Conservation (phyloP, 1,140 invertebrate species). For the Mylabris phalerata region DNA sequence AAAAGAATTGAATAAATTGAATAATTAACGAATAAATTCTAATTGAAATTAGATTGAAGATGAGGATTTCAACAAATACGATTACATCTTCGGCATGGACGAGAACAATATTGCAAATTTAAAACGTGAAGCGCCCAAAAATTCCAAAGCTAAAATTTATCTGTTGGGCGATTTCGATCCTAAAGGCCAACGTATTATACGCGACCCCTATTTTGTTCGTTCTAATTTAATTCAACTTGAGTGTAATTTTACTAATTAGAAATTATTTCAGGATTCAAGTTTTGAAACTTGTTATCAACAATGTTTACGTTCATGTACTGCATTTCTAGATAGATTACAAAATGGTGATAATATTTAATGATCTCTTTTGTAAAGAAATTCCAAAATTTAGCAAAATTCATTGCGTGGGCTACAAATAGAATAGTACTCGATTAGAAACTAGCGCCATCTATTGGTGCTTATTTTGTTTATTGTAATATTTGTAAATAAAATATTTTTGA, state of each 20-base stretch:
- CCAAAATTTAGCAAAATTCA: too few relatives aligned
- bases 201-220: too few relatives aligned
- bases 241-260: not conserved
- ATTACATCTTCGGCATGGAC: constrained; percentile 91
- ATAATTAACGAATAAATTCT: not conserved
- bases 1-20: not conserved
- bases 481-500: too few relatives aligned
- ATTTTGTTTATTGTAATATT: too few relatives aligned
- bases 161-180: constrained; percentile 79
- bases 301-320: constrained; percentile 57
- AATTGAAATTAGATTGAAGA: constrained; percentile 49
- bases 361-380: too few relatives aligned
- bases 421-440: too few relatives aligned
- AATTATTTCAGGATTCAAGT: constrained; percentile 51
- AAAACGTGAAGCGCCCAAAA: constrained; percentile 47
- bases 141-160: constrained; percentile 61
- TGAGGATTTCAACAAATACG: constrained; percentile 68
- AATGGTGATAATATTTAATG: too few relatives aligned
- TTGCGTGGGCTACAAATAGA: too few relatives aligned
- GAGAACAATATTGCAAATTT: constrained; percentile 69
- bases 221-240: not conserved
- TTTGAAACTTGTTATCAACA: constrained; percentile 70
- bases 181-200: too few relatives aligned
- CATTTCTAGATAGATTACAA: constrained; percentile 50
- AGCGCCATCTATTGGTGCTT: too few relatives aligned